Base-by-base conservation (phyloP, 2,797 vertebrate genomes). In the Thunnus albacares region DNA sequence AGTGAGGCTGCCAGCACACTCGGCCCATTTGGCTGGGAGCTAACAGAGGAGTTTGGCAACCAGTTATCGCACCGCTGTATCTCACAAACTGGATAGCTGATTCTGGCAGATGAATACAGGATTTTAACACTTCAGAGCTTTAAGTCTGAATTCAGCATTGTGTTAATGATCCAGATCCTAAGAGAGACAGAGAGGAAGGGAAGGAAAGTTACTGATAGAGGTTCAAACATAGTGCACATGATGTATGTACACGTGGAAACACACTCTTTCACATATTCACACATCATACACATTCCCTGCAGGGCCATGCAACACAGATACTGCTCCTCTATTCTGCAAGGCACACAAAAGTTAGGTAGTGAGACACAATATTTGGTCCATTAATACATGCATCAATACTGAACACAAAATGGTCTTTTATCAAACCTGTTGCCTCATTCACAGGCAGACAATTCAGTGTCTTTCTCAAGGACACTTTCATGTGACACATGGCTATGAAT, bases 21-120 rank as follows among this genome's bases (percentile, higher is more conserved):
- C 64, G 24, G 89, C 84, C 78, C 68, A 87, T 88, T 92, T 90
- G 89, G 90, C 90, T 86, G 69, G 20, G 20, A 82, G 75, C 67
- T 85, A 68, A 86, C 83, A 80, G 60, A 71, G 53, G 79, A 79
- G 75, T 88, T 89, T 89, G 88, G 85, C 81, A 85, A 75, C 62
- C 70, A 63, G 80, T 81, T 90, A 92, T 92, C 87, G 2, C 70
- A 52, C 63, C 33, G 57, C 87, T 86, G 83, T 83, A 90, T 92
- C 91, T 84, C 81, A 68, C 81, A 74, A 55, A 80, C 66, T 82
- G 79, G 79, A 88, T 55, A 24, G 81, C 74, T 70, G 68, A 84
- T 84, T 65, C 78, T 87, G 78, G 85, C 76, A 72, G 43, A 79
- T 55, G 72, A 83, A 87, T 62, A 75, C 73, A 85, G 77, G 83